Evolutionary conservation across 2,113 vertebrate genomes (phyloP), one percentile per base, ranked within the genome.

Genomic region (Clarias macrocephalus): DNA sequence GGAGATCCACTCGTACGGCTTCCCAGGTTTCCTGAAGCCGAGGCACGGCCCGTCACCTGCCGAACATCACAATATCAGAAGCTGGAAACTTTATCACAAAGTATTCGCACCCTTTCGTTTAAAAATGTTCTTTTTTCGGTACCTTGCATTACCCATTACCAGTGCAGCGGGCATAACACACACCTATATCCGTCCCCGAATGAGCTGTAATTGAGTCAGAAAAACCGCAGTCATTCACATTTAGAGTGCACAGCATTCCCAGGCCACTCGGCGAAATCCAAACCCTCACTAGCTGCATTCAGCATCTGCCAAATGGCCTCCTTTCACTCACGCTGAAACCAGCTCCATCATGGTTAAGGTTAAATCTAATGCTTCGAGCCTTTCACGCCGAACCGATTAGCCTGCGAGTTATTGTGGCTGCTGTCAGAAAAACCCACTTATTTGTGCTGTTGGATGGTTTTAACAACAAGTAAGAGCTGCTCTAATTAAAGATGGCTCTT

Each of bases 1-100:
- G 86, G 95, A 94, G 88, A 96, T 96, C 95, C 95, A 96, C 92
- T 96, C 28, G 88, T 96, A 96, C 5, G 95, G 94, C 89, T 95
- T 91, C 23, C 92, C 91, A 0, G 95, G 94, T 82, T 94, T 94
- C 88, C 95, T 94, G 91, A 88, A 94, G 81, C 95, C 95, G 33
- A 96, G 94, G 90, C 95, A 96, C 0, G 94, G 94, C 0, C 94
- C 93, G 10, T 87, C 84, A 80, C 94, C 95, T 96, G 92, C 63
- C 66, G 65, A 65, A n/a, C 56, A 87, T 21, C 13, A 62, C n/a
- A 42, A 60, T 28, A 18, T 66, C 63, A 66, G 6, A 25, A 37
- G 4, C 33, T 15, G 25, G 65, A 62, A 25, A 28, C 15, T 25
- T 42, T 23, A 23, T 13, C 68, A 19, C 30, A 37, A 72, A 37